A percentile compares a stretch with the other conserved stretches of the same genome.
Evolutionary conservation across 1,140 invertebrate genomes (phyloP).

Genomic region (Epicauta chinensis): DNA sequence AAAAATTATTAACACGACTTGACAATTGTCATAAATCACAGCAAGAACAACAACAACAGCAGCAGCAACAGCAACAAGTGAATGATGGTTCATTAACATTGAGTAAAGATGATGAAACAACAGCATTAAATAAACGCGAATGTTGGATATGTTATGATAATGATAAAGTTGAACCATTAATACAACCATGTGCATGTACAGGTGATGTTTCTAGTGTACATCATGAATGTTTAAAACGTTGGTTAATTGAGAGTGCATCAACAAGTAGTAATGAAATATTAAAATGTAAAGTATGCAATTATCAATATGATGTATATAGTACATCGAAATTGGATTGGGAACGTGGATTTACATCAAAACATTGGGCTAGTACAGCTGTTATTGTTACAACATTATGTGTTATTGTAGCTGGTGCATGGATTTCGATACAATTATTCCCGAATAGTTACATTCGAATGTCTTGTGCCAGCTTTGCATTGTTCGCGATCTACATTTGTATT

Average conservation of each 20-base stretch:
- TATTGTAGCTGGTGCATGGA: conserved; percentile 71
- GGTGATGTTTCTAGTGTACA: conserved; percentile 87
- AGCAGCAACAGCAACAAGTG: not conserved
- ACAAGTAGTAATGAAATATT: conserved; percentile 24
- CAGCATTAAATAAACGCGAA: conserved; percentile 52
- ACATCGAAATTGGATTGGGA: conserved; percentile 65
- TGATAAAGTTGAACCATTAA: conserved; percentile 72
- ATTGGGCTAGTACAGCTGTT: conserved; percentile 62
- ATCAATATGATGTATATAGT: conserved; percentile 44
- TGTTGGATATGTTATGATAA: conserved; percentile 94
- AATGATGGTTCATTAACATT: not conserved
- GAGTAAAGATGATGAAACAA: conserved; percentile 41
- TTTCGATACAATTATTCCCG: conserved; percentile 70
- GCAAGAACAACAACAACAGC: not conserved
- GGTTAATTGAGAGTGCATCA: conserved; percentile 40
- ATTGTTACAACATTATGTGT: conserved; percentile 69
- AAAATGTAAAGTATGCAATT: conserved; percentile 40
- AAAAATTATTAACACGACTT: conserved; percentile 66
- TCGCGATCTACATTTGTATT: conserved; percentile 78
- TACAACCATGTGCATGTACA: conserved; percentile 83
- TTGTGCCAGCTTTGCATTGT: conserved; percentile 69
- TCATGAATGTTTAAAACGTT: conserved; percentile 82
- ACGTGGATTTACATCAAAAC: conserved; percentile 69
- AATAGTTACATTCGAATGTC: conserved; percentile 71
- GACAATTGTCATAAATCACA: conserved; percentile 42